These are phyloP conservation scores for Hyperopisus bebe DNA, from an alignment of 2,113 vertebrate species.

Conservation along the genomic window DNA sequence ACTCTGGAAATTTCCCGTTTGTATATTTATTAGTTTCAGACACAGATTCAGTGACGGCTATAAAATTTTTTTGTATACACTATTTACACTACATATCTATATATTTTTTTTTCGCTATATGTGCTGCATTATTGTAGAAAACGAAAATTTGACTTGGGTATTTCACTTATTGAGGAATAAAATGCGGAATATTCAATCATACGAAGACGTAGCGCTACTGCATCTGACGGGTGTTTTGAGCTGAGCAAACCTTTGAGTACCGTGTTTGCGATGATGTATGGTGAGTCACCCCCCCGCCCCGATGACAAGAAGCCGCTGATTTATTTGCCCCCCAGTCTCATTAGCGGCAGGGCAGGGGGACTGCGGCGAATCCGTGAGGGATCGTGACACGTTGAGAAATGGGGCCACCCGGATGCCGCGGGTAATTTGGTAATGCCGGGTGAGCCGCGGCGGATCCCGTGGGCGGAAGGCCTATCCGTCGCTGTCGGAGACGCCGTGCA, in stretches of 20 bases:
- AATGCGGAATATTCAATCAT: not conserved
- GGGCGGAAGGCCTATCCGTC: not conserved
- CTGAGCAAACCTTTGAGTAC: not conserved
- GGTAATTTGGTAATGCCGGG: constrained; percentile 12
- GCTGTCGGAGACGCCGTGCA: not conserved
- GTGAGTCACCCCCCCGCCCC: not conserved
- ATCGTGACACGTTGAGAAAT: constrained; percentile 16
- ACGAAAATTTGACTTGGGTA: not conserved
- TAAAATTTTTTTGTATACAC: not conserved
- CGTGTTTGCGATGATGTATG: not conserved
- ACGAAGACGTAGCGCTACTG: not conserved
- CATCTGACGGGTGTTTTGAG: not conserved
- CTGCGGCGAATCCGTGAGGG: not conserved
- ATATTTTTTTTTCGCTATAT: not conserved
- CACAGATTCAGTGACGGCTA: not conserved
- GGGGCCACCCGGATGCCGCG: not conserved
- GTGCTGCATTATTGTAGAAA: not conserved
- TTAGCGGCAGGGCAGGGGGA: not conserved
- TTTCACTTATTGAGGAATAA: not conserved
- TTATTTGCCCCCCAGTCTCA: not conserved
- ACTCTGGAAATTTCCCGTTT: not conserved
- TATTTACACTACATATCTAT: no score
- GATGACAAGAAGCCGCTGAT: not conserved
- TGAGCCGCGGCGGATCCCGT: not conserved
- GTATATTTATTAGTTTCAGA: not conserved